Evolutionary conservation across 1,140 invertebrate genomes (phyloP), one percentile per base, ranked within the genome.

Genomic region (Drosophila tani): DNA sequence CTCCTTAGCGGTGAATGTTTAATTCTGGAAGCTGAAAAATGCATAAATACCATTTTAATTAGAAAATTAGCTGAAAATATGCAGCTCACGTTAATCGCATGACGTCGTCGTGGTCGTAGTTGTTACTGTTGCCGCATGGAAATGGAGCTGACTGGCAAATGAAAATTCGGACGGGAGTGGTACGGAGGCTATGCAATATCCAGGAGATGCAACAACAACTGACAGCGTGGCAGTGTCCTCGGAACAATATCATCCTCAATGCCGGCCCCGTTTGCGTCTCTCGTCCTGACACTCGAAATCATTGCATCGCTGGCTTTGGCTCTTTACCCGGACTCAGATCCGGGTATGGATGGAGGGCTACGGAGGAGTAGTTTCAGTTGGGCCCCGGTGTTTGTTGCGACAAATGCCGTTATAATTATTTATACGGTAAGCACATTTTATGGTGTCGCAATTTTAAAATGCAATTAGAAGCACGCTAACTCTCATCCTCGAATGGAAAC

Each of bases 1-100:
- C 24, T 59, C 40, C 46, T 76, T 59, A 14, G 62, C 38, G 63
- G 49, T 70, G 27, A 76, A 77, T 80, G 62, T 91, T 91, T 91
- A 82, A 91, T 87, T 62, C 64, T 51, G 55, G 55, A 32, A 76
- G 76, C 88, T 91, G 80, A 79, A 91, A 88, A 91, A 91, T 91
- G 87, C 87, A 91, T 90, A 91, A 91, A 91, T 91, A 91, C 71
- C 77, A 68, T 90, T 91, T 91, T 91, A 91, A 91, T 91, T 91
- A 91, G 90, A 91, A 91, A 91, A 91, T 91, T 91, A 91, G 90
- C 86, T 91, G 68, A 58, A 83, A 91, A 91, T 91, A 91, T 91
- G 90, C 90, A 90, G 77, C 85, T 79, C 90, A 91, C 90, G 91
- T 92, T 92, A 92, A 92, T 92, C 82, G 91, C 84, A 83, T 84